Percentiles rank a stretch among this genome's conserved stretches.
phyloP scores from a whole-genome alignment of 2,113 vertebrate genomes.

The Todiramphus chloris region DNA sequence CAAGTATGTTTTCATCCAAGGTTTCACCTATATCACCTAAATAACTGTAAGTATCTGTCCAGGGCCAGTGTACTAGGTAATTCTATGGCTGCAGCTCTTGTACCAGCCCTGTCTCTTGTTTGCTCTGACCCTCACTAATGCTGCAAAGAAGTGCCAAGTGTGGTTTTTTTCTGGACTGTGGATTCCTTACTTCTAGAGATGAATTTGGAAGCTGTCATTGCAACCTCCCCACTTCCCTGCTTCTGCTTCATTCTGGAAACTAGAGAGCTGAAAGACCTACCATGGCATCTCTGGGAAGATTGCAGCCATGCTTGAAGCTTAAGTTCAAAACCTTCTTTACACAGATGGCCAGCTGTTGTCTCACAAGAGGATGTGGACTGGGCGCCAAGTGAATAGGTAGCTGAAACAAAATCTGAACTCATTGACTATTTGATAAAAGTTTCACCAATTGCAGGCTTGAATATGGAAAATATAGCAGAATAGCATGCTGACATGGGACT shows the following conservation, averaged over 20 bases:
- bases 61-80: background rate
- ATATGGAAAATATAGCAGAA: background rate
- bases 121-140: fast-evolving
- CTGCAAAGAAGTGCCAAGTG: background rate
- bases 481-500: fast-evolving
- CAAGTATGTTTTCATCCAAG: background rate
- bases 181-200: background rate
- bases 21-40: background rate
- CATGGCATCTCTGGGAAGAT: background rate
- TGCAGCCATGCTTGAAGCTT: background rate
- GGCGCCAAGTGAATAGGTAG: background rate
- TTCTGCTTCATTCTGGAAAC: background rate
- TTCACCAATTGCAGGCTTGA: background rate
- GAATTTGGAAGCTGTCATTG: background rate
- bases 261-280: background rate
- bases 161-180: background rate
- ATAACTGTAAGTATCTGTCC: background rate
- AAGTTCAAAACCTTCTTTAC: background rate
- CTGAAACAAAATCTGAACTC: background rate
- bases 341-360: background rate
- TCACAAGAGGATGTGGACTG: background rate
- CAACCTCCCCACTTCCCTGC: background rate
- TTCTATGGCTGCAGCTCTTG: background rate
- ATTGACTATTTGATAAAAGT: background rate
- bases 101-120: background rate